A percentile compares a stretch with the other conserved stretches of the same genome.
Evolutionary conservation across 2,113 vertebrate species (phyloP).

Genomic region (Calidris pugnax): DNA sequence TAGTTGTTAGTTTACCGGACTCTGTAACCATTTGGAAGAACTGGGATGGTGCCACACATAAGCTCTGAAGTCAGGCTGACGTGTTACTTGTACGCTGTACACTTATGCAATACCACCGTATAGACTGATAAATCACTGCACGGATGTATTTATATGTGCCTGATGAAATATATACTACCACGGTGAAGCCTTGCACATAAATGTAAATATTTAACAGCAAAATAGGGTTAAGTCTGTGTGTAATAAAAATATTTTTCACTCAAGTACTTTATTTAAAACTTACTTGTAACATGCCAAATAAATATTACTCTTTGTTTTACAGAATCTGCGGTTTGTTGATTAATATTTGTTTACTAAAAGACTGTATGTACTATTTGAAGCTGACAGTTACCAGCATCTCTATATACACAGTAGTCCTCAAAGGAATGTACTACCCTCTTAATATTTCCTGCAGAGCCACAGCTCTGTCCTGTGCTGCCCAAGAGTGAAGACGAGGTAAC

Average conservation of each 20-base stretch:
- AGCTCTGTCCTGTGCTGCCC: not conserved
- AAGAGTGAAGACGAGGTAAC: not conserved
- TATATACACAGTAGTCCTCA: not conserved
- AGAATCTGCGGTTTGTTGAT: not conserved
- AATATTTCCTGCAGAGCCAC: not conserved
- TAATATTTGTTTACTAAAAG: not conserved
- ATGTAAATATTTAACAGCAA: constrained; percentile 47
- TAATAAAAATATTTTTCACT: constrained; percentile 9
- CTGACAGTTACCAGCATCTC: not conserved
- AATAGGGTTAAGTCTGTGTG: not conserved
- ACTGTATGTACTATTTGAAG: not conserved
- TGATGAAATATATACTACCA: not conserved
- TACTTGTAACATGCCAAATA: not conserved
- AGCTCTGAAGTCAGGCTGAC: not conserved
- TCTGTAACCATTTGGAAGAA: not conserved
- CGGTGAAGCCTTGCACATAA: not conserved
- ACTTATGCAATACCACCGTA: not conserved
- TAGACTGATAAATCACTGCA: constrained; percentile 6
- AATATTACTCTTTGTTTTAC: not conserved
- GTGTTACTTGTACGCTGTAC: not conserved
- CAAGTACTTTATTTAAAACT: not conserved
- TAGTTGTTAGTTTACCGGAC: not conserved
- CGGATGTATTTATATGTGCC: constrained; percentile 6
- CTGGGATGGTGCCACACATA: not conserved
- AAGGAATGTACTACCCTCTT: not conserved